Evolutionary conservation across 2,797 vertebrate species (phyloP), one percentile per base, ranked within the genome.

Genomic region (Crenichthys baileyi): DNA sequence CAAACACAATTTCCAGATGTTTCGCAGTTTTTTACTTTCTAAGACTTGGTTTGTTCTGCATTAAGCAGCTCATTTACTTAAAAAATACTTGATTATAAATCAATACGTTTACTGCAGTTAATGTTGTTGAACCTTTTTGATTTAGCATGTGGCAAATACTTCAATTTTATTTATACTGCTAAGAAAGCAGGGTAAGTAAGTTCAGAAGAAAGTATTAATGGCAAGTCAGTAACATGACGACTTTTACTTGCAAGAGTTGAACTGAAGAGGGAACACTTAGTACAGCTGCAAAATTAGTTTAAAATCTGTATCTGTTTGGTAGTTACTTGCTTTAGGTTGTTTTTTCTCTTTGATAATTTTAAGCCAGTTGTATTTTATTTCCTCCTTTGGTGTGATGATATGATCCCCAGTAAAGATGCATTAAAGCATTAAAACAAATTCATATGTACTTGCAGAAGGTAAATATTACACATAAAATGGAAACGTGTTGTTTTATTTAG

Each of bases 1-100:
- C 76, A 90, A 76, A 92, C 76, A 74, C 72, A 87, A 80, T 87
- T 78, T 88, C 87, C 91, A 94, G 92, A 94, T 94, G 90, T 90
- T 82, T 88, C 76, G 71, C 70, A 83, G 87, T 89, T 75, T 73
- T 70, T 84, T 58, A 36, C 71, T 73, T 79, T 81, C 63, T 79
- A 75, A 75, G 70, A 78, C 58, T 46, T 51, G 68, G 12, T 41
- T 70, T 58, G 9, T 73, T 48, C 71, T 87, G 73, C 63, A 81
- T 72, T 60, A 84, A 36, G 79, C 36, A 72, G 50, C 65, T 84
- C 71, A 75, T 31, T 71, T 3, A 13, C 15, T 55, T 53, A 44
- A 29, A 26, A 53, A 53, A 39, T 70, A 46, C 31, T 41, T 24
- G 31, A 22, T 39, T 36, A 65, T 20, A 41, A 65, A 39, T 22